These are phyloP conservation scores for Pseudorasbora parva DNA, from an alignment of 2,113 vertebrate species.

Conservation along the genomic window DNA sequence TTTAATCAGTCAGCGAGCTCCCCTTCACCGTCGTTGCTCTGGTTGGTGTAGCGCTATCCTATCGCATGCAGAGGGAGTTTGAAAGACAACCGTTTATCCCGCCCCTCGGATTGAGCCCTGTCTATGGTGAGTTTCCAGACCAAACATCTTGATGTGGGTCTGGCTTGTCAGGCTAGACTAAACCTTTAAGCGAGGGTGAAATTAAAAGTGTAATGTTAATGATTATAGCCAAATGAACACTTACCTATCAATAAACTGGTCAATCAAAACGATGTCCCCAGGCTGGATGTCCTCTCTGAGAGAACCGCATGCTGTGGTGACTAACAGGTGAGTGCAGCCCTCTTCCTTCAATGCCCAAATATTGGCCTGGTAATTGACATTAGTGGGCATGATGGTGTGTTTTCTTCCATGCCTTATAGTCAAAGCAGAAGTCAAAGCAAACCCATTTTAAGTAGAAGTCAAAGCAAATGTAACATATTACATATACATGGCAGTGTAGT, in stretches of 20 bases:
- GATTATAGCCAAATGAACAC: background rate
- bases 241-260: constrained; percentile 97
- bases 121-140: too few relatives aligned
- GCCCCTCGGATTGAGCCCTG: too few relatives aligned
- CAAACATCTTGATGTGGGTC: too few relatives aligned
- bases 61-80: too few relatives aligned
- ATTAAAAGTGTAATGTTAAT: background rate
- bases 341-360: constrained; percentile 93
- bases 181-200: too few relatives aligned
- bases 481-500: background rate
- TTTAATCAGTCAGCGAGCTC: too few relatives aligned
- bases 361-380: constrained; percentile 93
- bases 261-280: constrained; percentile 91
- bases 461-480: background rate
- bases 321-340: constrained; percentile 91
- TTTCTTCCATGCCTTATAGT: constrained; percentile 87
- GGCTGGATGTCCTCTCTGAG: constrained; percentile 93
- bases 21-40: too few relatives aligned
- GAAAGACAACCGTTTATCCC: too few relatives aligned
- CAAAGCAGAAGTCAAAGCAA: too few relatives aligned
- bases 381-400: constrained; percentile 92
- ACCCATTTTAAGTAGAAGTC: background rate
- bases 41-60: too few relatives aligned
- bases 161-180: too few relatives aligned
- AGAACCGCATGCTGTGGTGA: constrained; percentile 94